These are phyloP conservation scores for Apodemia hepburni DNA, from an alignment of 2,888 invertebrate genomes.

Conservation along the genomic window DNA sequence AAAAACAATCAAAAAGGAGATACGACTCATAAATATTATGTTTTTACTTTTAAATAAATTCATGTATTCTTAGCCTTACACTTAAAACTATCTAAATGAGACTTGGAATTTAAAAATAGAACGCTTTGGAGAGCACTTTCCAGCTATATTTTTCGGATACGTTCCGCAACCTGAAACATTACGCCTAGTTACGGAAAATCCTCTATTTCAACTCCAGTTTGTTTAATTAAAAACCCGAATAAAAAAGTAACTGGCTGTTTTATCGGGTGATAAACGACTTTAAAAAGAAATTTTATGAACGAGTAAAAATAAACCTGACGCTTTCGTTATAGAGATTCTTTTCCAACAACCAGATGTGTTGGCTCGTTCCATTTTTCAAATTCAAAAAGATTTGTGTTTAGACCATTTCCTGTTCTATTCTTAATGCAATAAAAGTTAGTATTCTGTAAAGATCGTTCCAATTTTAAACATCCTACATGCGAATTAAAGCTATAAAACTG, in stretches of 20 bases:
- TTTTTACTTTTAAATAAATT: too few species aligned
- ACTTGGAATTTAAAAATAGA: conserved; percentile 17
- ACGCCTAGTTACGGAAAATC: conserved; percentile 59
- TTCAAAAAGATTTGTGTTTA: conserved; percentile 54
- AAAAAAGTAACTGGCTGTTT: conserved; percentile 64
- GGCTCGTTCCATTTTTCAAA: conserved; percentile 42
- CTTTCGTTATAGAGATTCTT: conserved; percentile 31
- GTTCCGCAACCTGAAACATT: conserved; percentile 37
- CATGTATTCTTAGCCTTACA: too few species aligned
- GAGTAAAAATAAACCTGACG: conserved; percentile 41
- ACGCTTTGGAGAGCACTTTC: conserved; percentile 18
- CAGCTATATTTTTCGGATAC: conserved; percentile 41
- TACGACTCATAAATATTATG: too few species aligned
- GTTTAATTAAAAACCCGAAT: conserved; percentile 78
- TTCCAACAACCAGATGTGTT: conserved; percentile 24
- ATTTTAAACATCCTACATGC: conserved; percentile 33
- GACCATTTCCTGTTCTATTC: conserved; percentile 70
- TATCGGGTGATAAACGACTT: conserved; percentile 69
- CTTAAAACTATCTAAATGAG: neutral
- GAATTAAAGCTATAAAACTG: conserved; percentile 28
- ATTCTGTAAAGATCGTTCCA: conserved; percentile 51
- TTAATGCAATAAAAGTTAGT: conserved; percentile 61
- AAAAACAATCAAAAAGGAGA: too few species aligned
- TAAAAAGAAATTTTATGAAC: conserved; percentile 33
- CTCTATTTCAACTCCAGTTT: conserved; percentile 49